Evolutionary conservation across 2,888 invertebrate species (phyloP), one percentile per base, ranked within the genome.

Genomic region (Hanleya hanleyi): DNA sequence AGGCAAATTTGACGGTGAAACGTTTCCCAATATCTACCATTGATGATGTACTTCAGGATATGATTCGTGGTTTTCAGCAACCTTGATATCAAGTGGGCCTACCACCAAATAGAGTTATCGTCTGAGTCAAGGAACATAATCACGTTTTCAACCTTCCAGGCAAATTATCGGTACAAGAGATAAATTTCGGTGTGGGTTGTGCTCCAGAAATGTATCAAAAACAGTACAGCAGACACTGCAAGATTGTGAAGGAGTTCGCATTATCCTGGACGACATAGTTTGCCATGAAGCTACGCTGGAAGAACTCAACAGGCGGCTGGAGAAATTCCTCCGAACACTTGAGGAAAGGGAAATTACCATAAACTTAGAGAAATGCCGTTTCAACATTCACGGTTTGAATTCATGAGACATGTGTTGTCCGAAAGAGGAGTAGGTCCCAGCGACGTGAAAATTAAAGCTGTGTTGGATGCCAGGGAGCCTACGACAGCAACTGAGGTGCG

Each of bases 301-400:
- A 62, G 76, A 82, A 38, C 78, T 80, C 65, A 70, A 77, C n/a
- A n/a, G n/a, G n/a, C n/a, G n/a, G n/a, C n/a, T n/a, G n/a, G n/a
- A n/a, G n/a, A n/a, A n/a, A n/a, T n/a, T n/a, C n/a, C n/a, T n/a
- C n/a, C n/a, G n/a, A n/a, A 12, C 36, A n/a, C n/a, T n/a, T n/a
- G n/a, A 57, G 36, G 75, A 72, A 18, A 73, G 75, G 26, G 73
- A 75, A n/a, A 22, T 82, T 1, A 82, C 76, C 1, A 26, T 81
- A n/a, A 78, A 77, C 66, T 22, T n/a, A 64, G 70, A 74, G 1
- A 81, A 81, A 68, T 80, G 78, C 69, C 32, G 77, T 68, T 79
- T 81, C 57, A 73, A 72, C 32, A 72, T 79, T 47, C 68, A 6
- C 26, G 77, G 32, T 4, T 74, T 0, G 38, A 22, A 15, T 76